These are phyloP conservation scores for Cherax quadricarinatus DNA, from an alignment of 1,140 invertebrate species.

Conservation along the genomic window DNA sequence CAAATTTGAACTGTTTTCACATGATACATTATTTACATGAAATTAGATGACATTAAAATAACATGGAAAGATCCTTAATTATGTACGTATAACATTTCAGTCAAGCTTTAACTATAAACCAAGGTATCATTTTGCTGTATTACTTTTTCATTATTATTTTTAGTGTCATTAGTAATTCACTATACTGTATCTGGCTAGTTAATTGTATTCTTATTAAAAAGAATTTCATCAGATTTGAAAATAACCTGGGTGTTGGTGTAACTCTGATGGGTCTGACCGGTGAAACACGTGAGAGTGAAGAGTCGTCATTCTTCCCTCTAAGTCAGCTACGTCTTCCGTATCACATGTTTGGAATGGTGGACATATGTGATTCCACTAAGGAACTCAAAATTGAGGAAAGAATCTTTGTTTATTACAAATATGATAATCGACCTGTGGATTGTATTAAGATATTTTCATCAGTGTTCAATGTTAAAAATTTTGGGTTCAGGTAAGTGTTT, in stretches of 20 bases:
- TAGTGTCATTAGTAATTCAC: too few species aligned
- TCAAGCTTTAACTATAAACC: too few species aligned
- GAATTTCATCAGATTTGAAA: conserved; percentile 81
- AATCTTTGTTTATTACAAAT: conserved; percentile 97
- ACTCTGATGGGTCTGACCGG: conserved; percentile 93
- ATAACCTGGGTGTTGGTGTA: conserved; percentile 92
- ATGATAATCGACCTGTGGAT: conserved; percentile 96
- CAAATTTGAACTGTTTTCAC: too few species aligned
- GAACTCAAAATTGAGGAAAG: conserved; percentile 93
- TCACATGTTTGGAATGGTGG: conserved; percentile 94
- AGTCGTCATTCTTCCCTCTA: conserved; percentile 91
- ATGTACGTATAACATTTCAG: too few species aligned
- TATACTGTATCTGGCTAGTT: too few species aligned
- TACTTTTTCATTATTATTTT: too few species aligned
- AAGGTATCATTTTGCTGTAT: too few species aligned
- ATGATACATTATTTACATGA: too few species aligned
- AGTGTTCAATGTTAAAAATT: conserved; percentile 87
- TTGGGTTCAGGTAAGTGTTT: conserved; percentile 85
- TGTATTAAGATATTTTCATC: conserved; percentile 98
- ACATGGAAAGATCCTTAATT: too few species aligned
- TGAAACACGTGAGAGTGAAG: conserved; percentile 91
- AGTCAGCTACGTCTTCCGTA: conserved; percentile 93
- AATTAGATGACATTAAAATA: too few species aligned
- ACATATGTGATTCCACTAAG: conserved; percentile 97
- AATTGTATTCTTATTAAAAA: too few species aligned